These are phyloP conservation scores for Aporrectodea caliginosa DNA, from an alignment of 1,140 invertebrate species.

Conservation along the genomic window DNA sequence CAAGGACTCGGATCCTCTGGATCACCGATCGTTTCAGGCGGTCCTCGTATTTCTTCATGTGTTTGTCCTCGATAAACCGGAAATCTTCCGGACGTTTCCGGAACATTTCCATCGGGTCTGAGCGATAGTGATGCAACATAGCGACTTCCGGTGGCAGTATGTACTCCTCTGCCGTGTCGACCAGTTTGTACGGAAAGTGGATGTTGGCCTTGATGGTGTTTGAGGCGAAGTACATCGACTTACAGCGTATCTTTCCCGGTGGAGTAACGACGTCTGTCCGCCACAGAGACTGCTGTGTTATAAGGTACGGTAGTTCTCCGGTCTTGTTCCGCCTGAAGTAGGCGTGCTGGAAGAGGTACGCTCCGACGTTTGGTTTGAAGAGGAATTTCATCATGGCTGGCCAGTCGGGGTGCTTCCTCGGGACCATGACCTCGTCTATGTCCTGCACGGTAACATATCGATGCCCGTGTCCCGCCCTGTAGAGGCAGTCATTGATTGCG, in stretches of 20 bases:
- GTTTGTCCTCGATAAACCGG: slow-evolving; percentile 18
- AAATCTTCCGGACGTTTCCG: slow-evolving; percentile 16
- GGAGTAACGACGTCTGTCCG: slow-evolving; percentile 16
- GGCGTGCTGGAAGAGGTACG: slow-evolving; percentile 25
- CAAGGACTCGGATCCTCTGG: no score
- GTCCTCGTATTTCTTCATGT: slow-evolving; percentile 9
- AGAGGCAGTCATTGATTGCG: slow-evolving; percentile 27
- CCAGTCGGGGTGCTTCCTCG: slow-evolving; percentile 13
- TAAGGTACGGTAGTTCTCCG: slow-evolving; percentile 17
- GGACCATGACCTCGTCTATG: slow-evolving; percentile 25
- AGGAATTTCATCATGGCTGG: slow-evolving; percentile 1
- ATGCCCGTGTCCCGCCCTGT: slow-evolving; percentile 8
- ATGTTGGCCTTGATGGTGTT: slow-evolving; percentile 8
- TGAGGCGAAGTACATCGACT: slow-evolving; percentile 20
- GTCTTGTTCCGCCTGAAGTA: slow-evolving; percentile 25
- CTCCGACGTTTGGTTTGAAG: slow-evolving; percentile 7
- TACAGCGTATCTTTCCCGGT: slow-evolving; percentile 23
- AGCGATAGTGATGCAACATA: slow-evolving; percentile 26
- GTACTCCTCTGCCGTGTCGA: slow-evolving; percentile 6
- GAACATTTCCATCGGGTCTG: slow-evolving; percentile 19
- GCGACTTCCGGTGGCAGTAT: slow-evolving; percentile 13
- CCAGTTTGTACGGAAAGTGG: slow-evolving; percentile 16
- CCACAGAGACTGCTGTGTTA: slow-evolving; percentile 28
- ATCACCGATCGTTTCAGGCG: no score
- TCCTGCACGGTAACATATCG: slow-evolving; percentile 21